Conservation (phyloP, 2,113 vertebrate species). For the Oncorhynchus keta region DNA sequence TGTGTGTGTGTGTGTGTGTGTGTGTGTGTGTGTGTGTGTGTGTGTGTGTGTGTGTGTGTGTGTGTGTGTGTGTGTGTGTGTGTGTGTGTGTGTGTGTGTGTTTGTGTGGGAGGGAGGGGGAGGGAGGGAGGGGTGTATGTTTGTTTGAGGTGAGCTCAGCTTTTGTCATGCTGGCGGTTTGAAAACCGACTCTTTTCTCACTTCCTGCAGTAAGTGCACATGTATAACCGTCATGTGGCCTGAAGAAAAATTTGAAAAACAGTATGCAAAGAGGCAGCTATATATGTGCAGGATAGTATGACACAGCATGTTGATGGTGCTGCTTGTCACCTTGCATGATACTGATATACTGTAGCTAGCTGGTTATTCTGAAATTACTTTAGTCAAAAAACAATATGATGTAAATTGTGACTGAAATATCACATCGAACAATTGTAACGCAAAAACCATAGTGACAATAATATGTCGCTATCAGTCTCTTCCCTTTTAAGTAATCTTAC, state of each 20-base stretch:
- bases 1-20: too few relatives aligned
- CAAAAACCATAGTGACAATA: background rate
- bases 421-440: background rate
- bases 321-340: background rate
- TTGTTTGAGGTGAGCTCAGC: background rate
- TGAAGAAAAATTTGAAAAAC: background rate
- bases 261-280: too few relatives aligned
- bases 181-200: background rate
- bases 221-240: background rate
- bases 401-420: background rate
- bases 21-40: too few relatives aligned
- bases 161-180: constrained; percentile 10
- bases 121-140: too few relatives aligned
- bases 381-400: too few relatives aligned
- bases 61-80: too few relatives aligned
- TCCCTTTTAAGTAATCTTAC: too few relatives aligned
- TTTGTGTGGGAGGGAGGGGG: too few relatives aligned
- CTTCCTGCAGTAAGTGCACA: constrained; percentile 19
- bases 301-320: background rate
- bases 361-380: too few relatives aligned
- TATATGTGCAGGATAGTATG: background rate
- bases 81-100: too few relatives aligned
- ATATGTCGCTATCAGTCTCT: background rate
- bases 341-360: too few relatives aligned
- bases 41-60: too few relatives aligned